A percentile compares a stretch with the other conserved stretches of the same genome.
phyloP scores from a whole-genome alignment of 2,888 invertebrate species.

The Hyles lineata region DNA sequence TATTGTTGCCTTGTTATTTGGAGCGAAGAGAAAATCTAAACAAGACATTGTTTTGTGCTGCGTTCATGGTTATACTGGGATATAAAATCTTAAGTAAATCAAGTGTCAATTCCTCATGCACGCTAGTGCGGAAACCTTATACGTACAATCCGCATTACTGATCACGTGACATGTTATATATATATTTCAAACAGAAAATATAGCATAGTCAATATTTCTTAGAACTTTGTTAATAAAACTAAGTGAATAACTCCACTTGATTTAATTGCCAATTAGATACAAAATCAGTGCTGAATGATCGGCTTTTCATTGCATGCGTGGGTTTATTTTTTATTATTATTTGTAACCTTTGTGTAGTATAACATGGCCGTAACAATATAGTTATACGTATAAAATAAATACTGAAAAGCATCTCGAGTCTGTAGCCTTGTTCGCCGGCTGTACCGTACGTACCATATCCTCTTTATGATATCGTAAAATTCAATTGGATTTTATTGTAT shows the following conservation, averaged over 20 bases:
- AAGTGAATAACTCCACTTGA: neutral
- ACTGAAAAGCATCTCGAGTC: neutral
- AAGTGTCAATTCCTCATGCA: constrained; percentile 41
- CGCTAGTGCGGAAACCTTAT: constrained; percentile 48
- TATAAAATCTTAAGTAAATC: constrained; percentile 38
- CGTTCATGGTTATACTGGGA: neutral
- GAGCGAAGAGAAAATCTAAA: constrained; percentile 19
- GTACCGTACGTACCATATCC: neutral
- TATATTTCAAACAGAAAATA: neutral
- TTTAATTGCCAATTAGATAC: neutral
- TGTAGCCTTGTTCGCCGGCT: neutral
- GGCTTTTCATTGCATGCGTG: too few relatives aligned
- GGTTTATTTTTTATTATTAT: too few relatives aligned
- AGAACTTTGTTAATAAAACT: neutral
- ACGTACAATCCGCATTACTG: constrained; percentile 47
- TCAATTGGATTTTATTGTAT: constrained; percentile 14
- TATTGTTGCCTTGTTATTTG: constrained; percentile 8
- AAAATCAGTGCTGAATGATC: too few relatives aligned
- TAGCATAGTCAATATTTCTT: neutral
- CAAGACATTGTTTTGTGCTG: constrained; percentile 10
- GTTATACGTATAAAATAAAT: neutral
- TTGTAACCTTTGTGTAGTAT: too few relatives aligned
- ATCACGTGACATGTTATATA: constrained; percentile 42
- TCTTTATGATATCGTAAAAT: constrained; percentile 21
- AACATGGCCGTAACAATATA: neutral